Evolutionary conservation across 2,888 invertebrate genomes (phyloP), one percentile per base, ranked within the genome.

Genomic region (Drosophila mimica): DNA sequence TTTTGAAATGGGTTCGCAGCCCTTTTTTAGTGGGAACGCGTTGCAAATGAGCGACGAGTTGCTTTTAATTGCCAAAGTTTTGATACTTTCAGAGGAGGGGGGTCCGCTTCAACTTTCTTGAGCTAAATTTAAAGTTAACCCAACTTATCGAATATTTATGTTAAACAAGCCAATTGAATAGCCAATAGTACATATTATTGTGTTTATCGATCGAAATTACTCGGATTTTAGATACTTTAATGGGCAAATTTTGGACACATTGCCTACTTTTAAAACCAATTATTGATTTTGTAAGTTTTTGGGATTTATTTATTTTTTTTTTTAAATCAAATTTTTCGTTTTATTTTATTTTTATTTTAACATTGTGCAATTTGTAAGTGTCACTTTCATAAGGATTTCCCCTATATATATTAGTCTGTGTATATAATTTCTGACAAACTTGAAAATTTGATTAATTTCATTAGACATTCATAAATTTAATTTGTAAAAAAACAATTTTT

Each of bases 401-500:
- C 52, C 51, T 68, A n/a, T 15, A 76, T 73, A 57, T 60, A 60
- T 82, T 25, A 25, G 62, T 72, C 56, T 70, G 51, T 77, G 66
- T 76, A 83, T 88, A 79, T 89, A 91, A 74, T 79, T 85, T 86
- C 80, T 88, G 89, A 90, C 90, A 91, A 88, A 90, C 88, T 88
- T 87, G 75, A 90, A 89, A 83, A 90, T 84, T 81, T 66, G 77
- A 81, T 77, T 79, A 69, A 71, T 82, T 79, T 58, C 57, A 74
- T 74, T 89, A 79, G 76, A 87, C 79, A 82, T 78, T 76, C 76
- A 81, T 86, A 76, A 74, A 80, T 83, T 79, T 71, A 76, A 77
- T 81, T 85, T 84, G 74, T 80, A 65, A 0, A 6, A 30, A 30
- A 30, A 3, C 4, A 34, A 34, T 13, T 1, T 13, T 68, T 79